Evolutionary conservation across 2,888 invertebrate genomes (phyloP), one percentile per base, ranked within the genome.

Genomic region (Holacanthella duospinosa): DNA sequence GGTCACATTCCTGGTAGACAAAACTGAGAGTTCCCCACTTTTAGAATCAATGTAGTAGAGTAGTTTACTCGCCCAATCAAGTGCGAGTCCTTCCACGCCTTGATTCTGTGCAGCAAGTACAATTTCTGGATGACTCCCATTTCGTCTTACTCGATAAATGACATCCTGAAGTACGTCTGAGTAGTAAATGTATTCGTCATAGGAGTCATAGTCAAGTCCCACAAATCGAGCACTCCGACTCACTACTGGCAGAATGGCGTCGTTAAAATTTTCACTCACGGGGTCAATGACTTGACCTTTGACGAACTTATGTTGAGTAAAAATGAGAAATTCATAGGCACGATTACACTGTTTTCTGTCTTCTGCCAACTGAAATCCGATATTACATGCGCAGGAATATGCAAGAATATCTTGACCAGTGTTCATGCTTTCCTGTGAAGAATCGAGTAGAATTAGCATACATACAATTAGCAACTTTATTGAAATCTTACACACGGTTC

Each of bases 101-200:
- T 95, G 95, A 75, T 96, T 95, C 76, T 95, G 94, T 1, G 93
- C 93, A 1, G 95, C 93, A 43, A 95, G 77, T 0, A 96, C 93
- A 62, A 92, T 93, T 78, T 93, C 92, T 28, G 86, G 83, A 43
- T 68, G 66, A 54, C 79, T 78, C 69, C 80, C 80, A 74, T 79
- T 78, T 28, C 75, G 74, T 62, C 77, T 77, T 44, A 80, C 77
- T 62, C 80, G 75, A 77, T 93, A 92, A 69, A 94, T 94, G 0
- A 94, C 94, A 77, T 95, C 93, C 78, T 94, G 90, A 25, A 95
- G 82, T 0, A 97, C 95, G 76, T 99, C 99, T 0, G 96, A 96
- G 78, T 95, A 97, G 78, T 96, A 99, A 70, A 99, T 93, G 74
- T 89, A 89, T 74, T 90, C 86, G 71, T 91, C 89, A 59, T 87